Evolutionary conservation across 2,113 vertebrate species (phyloP).

Genomic region (Ranitomeya variabilis): DNA sequence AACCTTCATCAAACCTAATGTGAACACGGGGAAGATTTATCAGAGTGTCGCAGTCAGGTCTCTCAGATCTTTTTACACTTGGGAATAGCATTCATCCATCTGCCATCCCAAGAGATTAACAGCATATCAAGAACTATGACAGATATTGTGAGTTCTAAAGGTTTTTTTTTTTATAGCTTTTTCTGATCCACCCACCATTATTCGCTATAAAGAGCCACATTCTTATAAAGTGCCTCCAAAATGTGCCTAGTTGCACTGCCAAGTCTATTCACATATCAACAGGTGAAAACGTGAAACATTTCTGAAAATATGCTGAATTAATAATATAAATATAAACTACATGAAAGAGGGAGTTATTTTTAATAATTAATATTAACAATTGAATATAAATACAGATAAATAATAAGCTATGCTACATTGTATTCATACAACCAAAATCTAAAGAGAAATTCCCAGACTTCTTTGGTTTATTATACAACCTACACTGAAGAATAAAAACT

Average conservation of each 20-base stretch:
- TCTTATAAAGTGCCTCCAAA: constrained; percentile 60
- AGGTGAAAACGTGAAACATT: neutral
- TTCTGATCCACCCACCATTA: constrained; percentile 54
- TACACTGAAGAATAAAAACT: too few relatives aligned
- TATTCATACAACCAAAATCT: too few relatives aligned
- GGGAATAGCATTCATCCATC: constrained; percentile 61
- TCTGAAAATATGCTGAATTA: neutral
- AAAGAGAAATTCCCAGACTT: too few relatives aligned
- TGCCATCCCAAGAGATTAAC: constrained; percentile 64
- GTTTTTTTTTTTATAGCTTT: constrained; percentile 65
- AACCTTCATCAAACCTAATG: constrained; percentile 67
- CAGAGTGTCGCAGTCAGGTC: constrained; percentile 64
- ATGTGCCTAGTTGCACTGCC: constrained; percentile 48
- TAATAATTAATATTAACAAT: too few relatives aligned
- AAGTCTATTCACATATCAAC: neutral
- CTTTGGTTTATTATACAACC: too few relatives aligned
- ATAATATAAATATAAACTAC: neutral
- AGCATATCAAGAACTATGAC: constrained; percentile 64
- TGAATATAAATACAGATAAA: too few relatives aligned
- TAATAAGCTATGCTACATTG: too few relatives aligned
- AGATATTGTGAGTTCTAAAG: constrained; percentile 65
- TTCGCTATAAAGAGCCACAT: constrained; percentile 57
- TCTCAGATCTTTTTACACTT: constrained; percentile 62
- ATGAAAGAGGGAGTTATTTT: neutral
- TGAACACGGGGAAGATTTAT: constrained; percentile 71